Conservation (phyloP, 2,113 vertebrate genomes). For the Hippolais icterina region DNA sequence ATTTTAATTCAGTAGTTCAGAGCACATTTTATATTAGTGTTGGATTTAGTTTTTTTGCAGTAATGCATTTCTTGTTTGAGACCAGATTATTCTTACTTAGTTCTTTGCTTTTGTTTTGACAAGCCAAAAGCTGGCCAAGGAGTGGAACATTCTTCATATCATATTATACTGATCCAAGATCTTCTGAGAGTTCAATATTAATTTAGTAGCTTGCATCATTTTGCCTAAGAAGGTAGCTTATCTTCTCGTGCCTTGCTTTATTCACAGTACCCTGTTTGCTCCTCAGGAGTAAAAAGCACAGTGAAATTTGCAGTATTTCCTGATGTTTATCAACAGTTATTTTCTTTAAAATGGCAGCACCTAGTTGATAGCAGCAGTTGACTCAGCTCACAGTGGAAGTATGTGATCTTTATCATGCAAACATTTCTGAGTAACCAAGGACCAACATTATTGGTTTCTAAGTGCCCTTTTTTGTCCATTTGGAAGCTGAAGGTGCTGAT, state of each 20-base stretch:
- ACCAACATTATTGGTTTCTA: neutral
- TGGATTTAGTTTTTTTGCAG: neutral
- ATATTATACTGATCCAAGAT: neutral
- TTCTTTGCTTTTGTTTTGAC: conserved; percentile 23
- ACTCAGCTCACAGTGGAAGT: conserved; percentile 7
- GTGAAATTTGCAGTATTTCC: conserved; percentile 4
- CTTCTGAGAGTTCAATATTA: neutral
- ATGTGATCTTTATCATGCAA: neutral
- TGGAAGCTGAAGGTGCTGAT: neutral
- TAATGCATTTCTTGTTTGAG: neutral
- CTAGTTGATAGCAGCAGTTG: conserved; percentile 2
- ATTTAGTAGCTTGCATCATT: neutral
- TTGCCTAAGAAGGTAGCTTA: conserved; percentile 7
- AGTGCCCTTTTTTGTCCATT: neutral
- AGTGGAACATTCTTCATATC: neutral
- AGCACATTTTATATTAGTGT: neutral
- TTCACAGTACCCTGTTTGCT: neutral
- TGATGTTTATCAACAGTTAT: conserved; percentile 2
- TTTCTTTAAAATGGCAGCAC: conserved; percentile 15
- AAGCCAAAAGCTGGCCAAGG: conserved; percentile 8
- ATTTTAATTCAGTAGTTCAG: neutral
- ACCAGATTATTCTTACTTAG: neutral
- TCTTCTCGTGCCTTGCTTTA: neutral
- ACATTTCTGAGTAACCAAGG: neutral
- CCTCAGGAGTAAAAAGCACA: neutral